Evolutionary conservation across 2,888 invertebrate genomes (phyloP).

Genomic region (Leptinotarsa tumamoca): DNA sequence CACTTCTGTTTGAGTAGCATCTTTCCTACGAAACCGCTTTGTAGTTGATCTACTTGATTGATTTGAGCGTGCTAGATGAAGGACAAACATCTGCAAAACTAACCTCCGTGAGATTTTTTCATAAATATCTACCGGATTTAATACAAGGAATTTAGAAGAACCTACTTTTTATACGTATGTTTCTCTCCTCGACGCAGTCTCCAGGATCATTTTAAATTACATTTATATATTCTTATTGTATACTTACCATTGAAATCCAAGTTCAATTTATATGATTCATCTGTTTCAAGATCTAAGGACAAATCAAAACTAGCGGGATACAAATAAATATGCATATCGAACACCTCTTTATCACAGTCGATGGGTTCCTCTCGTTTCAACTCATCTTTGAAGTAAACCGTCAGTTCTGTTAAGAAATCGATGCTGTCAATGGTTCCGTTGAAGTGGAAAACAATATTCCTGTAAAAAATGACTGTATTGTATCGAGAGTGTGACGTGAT

Average conservation of each 20-base stretch:
- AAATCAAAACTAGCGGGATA: constrained; percentile 68
- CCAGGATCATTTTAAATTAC: too few species aligned
- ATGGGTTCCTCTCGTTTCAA: constrained; percentile 34
- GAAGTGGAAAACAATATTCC: constrained; percentile 58
- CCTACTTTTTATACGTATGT: too few species aligned
- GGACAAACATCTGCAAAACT: too few species aligned
- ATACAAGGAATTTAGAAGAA: too few species aligned
- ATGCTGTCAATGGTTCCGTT: constrained; percentile 67
- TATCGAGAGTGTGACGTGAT: too few species aligned
- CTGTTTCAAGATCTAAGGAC: constrained; percentile 74
- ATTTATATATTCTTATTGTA: constrained; percentile 24
- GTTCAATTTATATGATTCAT: constrained; percentile 76
- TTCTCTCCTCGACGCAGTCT: too few species aligned
- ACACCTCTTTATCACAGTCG: constrained; percentile 62
- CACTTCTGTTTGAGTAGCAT: too few species aligned
- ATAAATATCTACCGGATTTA: too few species aligned
- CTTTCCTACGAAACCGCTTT: too few species aligned
- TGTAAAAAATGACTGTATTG: constrained; percentile 25
- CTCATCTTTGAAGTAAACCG: constrained; percentile 50
- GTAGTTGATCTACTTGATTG: too few species aligned
- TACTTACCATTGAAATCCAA: constrained; percentile 57
- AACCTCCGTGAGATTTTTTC: too few species aligned
- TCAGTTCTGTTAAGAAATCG: constrained; percentile 70
- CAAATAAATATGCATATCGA: constrained; percentile 72
- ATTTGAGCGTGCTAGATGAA: too few species aligned